Conservation (phyloP, 2,113 vertebrate species). For the Daboia siamensis region DNA sequence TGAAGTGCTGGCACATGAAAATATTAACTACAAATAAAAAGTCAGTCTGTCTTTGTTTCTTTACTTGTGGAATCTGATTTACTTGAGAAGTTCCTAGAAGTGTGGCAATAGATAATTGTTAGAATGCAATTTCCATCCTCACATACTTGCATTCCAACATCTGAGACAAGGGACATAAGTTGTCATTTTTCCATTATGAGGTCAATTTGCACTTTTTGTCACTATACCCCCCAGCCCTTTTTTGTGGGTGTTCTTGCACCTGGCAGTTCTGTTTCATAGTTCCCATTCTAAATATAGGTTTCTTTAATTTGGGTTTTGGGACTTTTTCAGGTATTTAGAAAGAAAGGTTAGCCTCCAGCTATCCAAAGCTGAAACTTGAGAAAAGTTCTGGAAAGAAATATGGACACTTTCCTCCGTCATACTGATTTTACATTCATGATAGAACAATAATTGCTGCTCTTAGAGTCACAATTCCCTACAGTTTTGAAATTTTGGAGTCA, state of each 20-base stretch:
- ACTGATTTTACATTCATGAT: neutral
- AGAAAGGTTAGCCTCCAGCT: neutral
- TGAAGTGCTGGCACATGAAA: neutral
- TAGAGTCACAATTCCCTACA: neutral
- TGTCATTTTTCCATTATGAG: neutral
- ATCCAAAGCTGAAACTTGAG: neutral
- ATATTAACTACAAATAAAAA: conserved; percentile 2
- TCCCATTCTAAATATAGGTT: neutral
- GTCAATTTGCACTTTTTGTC: neutral
- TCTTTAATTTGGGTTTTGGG: neutral
- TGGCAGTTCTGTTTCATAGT: neutral
- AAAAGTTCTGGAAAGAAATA: neutral
- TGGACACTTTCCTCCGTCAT: neutral
- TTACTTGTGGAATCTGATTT: neutral
- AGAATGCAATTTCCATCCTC: neutral
- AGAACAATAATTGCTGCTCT: neutral
- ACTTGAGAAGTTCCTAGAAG: neutral
- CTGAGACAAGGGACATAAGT: neutral
- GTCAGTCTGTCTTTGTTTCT: neutral
- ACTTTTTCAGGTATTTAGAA: accelerated
- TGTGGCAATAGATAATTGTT: neutral
- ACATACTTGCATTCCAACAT: neutral
- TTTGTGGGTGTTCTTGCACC: neutral
- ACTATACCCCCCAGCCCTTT: neutral
- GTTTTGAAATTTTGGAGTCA: accelerated